Percentiles rank a stretch among this genome's conserved stretches.
phyloP scores from a whole-genome alignment of 2,113 vertebrate genomes.

The Megaceryle torquata region DNA sequence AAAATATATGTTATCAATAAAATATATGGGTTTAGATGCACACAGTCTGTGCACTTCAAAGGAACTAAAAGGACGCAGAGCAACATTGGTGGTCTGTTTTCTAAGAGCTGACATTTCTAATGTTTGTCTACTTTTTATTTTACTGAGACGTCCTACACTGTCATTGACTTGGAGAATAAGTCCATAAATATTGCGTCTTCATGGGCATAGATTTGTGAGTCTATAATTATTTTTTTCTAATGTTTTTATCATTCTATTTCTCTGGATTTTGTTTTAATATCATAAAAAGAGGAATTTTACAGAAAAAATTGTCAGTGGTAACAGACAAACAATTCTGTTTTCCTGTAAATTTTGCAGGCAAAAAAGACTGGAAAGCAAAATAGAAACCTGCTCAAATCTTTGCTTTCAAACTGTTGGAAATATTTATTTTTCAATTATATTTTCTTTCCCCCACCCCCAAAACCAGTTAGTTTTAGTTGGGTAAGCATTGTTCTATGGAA shows the following conservation, averaged over 20 bases:
- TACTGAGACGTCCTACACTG: not conserved
- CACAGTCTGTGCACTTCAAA: not conserved
- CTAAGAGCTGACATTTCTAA: not conserved
- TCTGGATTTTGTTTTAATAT: not conserved
- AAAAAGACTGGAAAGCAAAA: not conserved
- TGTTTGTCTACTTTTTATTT: not conserved
- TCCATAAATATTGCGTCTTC: not conserved
- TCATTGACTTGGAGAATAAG: not conserved
- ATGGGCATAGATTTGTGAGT: not conserved
- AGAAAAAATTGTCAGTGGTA: not conserved
- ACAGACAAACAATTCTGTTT: not conserved
- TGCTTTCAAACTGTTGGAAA: not conserved
- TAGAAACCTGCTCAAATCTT: not conserved
- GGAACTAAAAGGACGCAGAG: not conserved
- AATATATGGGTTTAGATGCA: not conserved
- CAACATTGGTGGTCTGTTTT: not conserved
- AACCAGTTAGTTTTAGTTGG: not conserved
- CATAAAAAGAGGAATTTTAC: not conserved
- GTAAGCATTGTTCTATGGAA: not conserved
- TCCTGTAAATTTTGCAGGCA: not conserved
- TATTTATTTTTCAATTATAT: not conserved
- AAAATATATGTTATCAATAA: not conserved
- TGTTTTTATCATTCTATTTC: not conserved
- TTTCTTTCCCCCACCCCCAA: not conserved
- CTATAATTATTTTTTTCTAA: not conserved